Evolutionary conservation across 2,113 vertebrate genomes (phyloP).

Genomic region (Copsychus sechellarum): DNA sequence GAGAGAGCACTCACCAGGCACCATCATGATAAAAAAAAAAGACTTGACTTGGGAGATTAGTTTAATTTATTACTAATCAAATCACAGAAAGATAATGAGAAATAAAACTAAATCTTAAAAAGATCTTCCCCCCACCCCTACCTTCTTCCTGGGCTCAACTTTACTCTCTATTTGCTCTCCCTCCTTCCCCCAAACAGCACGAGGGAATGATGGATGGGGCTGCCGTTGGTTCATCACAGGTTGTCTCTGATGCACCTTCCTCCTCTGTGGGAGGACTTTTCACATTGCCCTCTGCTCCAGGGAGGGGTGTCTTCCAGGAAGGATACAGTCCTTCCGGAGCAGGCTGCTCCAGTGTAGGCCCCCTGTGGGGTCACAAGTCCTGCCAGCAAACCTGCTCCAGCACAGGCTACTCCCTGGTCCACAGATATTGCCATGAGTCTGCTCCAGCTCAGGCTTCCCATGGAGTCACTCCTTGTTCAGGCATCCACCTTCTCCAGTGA

Average conservation of each 20-base stretch:
- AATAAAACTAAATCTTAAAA: background rate
- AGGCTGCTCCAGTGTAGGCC: background rate
- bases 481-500: background rate
- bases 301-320: background rate
- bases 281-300: background rate
- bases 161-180: background rate
- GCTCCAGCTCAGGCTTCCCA: background rate
- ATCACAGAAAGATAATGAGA: background rate
- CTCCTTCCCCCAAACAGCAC: accelerated
- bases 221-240: background rate
- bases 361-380: background rate
- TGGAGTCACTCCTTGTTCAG: background rate
- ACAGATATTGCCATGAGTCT: background rate
- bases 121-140: accelerated
- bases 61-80: background rate
- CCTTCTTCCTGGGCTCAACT: background rate
- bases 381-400: background rate
- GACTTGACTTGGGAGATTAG: background rate
- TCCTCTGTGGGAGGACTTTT: background rate
- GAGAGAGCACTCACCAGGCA: background rate
- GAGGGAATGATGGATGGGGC: no score
- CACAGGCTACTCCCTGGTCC: accelerated
- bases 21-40: accelerated
- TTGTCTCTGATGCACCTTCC: background rate
- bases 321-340: background rate